Evolutionary conservation across 2,113 vertebrate species (phyloP).

Genomic region (Heptranchias perlo): DNA sequence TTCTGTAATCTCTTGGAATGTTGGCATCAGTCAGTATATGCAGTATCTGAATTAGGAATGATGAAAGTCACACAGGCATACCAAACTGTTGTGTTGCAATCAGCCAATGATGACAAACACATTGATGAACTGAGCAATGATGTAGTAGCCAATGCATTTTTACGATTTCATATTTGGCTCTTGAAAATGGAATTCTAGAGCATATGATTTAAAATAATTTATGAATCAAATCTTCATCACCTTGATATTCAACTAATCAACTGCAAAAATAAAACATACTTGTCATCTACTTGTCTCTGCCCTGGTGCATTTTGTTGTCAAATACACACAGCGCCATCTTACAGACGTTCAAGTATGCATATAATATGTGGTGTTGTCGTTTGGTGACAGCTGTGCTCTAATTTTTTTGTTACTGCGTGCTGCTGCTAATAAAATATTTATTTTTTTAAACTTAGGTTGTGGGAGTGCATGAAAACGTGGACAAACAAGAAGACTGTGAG

Average conservation of each 20-base stretch:
- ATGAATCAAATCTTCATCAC: background rate
- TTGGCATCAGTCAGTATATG: background rate
- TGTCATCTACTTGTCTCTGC: background rate
- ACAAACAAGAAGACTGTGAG: constrained; percentile 50
- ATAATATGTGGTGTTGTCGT: background rate
- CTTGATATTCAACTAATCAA: background rate
- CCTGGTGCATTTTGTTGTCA: background rate
- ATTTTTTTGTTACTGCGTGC: background rate
- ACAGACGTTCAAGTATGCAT: background rate
- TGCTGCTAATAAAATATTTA: background rate
- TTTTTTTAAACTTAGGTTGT: constrained; percentile 49
- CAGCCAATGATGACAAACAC: background rate
- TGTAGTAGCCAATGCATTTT: background rate
- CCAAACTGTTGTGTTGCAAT: background rate
- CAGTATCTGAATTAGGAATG: background rate
- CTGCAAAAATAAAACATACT: background rate
- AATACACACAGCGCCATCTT: background rate
- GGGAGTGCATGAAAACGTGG: constrained; percentile 53
- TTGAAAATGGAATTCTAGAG: background rate
- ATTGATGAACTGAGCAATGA: background rate
- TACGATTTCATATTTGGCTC: background rate
- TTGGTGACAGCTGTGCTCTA: background rate
- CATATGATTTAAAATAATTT: background rate
- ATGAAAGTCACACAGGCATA: background rate
- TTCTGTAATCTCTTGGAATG: background rate